Percentiles rank a stretch among this genome's conserved stretches.
phyloP scores from a whole-genome alignment of 2,888 invertebrate species.

The Noctuana brunneofusca region DNA sequence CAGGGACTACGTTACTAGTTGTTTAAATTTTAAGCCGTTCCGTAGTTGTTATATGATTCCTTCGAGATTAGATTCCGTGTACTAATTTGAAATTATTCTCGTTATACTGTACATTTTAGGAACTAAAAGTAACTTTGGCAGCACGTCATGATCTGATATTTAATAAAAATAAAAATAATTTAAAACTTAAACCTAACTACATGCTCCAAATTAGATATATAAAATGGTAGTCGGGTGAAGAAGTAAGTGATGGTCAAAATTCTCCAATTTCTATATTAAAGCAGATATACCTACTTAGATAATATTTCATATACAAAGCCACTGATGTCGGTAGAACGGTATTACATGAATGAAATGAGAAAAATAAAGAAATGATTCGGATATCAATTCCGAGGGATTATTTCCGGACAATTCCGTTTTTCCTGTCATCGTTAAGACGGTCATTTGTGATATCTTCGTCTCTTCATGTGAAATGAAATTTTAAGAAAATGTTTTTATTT shows the following conservation, averaged over 20 bases:
- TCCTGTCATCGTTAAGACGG: not conserved
- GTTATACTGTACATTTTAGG: not conserved
- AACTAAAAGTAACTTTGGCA: too few relatives aligned
- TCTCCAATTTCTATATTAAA: too few relatives aligned
- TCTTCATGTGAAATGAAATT: not conserved
- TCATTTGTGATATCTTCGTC: not conserved
- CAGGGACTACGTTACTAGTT: conserved; percentile 14
- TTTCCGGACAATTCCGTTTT: not conserved
- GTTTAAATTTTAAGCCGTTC: conserved; percentile 28
- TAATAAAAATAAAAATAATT: too few relatives aligned
- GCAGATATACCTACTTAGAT: too few relatives aligned
- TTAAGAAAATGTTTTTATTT: not conserved
- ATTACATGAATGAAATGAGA: not conserved
- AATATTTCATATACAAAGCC: too few relatives aligned
- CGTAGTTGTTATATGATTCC: conserved; percentile 1
- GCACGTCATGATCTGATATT: too few relatives aligned
- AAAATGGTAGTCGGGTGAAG: too few relatives aligned
- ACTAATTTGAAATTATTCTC: not conserved
- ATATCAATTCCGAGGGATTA: conserved; percentile 5
- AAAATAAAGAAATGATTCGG: not conserved
- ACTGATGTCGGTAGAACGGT: not conserved
- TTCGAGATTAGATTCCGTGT: conserved; percentile 14
- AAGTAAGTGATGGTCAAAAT: too few relatives aligned
- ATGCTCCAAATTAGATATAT: too few relatives aligned
- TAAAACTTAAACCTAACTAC: too few relatives aligned